A percentile compares a stretch with the other conserved stretches of the same genome.
phyloP scores from a whole-genome alignment of 2,797 vertebrate genomes.

The Centroberyx gerrardi region DNA sequence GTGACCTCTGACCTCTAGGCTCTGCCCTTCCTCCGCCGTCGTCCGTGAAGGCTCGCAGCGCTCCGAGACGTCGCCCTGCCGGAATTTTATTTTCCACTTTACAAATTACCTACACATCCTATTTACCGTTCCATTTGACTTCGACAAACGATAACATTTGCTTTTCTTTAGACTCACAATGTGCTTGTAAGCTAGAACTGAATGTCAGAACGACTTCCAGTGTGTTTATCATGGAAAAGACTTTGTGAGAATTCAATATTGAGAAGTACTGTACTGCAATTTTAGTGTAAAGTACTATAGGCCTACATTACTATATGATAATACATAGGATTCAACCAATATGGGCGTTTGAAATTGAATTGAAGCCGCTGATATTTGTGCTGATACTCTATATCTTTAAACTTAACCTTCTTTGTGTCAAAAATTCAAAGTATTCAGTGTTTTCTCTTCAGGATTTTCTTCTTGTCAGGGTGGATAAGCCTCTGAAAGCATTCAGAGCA shows the following conservation, averaged over 20 bases:
- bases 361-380: too few relatives aligned
- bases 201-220: slow-evolving; percentile 16
- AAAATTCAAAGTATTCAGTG: too few relatives aligned
- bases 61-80: slow-evolving; percentile 25
- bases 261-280: not conserved
- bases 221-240: not conserved
- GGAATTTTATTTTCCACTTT: slow-evolving; percentile 66
- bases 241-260: not conserved
- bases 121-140: slow-evolving; percentile 55
- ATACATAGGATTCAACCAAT: too few relatives aligned
- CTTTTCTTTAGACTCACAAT: slow-evolving; percentile 11
- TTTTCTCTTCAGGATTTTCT: too few relatives aligned
- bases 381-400: too few relatives aligned
- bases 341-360: too few relatives aligned
- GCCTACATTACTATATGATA: not conserved
- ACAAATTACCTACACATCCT: slow-evolving; percentile 59
- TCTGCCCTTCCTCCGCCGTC: slow-evolving; percentile 24
- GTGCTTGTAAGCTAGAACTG: not conserved
- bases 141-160: slow-evolving; percentile 43
- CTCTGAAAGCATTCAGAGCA: too few relatives aligned
- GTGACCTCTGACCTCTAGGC: slow-evolving; percentile 75
- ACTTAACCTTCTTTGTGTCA: too few relatives aligned
- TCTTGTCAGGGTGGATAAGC: too few relatives aligned
- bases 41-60: not conserved
- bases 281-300: too few relatives aligned